These are phyloP conservation scores for Nebria ingens DNA, from an alignment of 1,140 invertebrate species.

Conservation along the genomic window DNA sequence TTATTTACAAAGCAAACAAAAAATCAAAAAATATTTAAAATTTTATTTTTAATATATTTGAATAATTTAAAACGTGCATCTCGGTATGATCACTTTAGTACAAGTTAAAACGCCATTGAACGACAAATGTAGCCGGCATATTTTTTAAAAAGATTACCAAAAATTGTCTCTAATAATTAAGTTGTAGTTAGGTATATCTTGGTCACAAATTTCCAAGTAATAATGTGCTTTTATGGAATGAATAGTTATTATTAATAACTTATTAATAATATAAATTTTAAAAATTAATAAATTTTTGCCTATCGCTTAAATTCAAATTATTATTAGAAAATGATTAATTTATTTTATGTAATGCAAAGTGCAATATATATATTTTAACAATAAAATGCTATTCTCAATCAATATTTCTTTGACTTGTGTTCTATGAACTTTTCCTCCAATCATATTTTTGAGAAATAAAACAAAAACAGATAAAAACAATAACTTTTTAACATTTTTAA, in stretches of 20 bases:
- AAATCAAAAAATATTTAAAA: too few species aligned
- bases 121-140: too few species aligned
- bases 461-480: neutral
- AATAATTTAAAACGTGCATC: neutral
- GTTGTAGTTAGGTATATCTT: conserved; percentile 13
- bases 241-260: neutral
- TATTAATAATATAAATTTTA: neutral
- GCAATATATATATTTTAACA: conserved; percentile 17
- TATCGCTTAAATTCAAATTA: conserved; percentile 4
- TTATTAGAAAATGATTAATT: conserved; percentile 6
- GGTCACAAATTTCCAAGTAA: conserved; percentile 14
- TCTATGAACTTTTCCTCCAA: neutral
- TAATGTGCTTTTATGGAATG: conserved; percentile 16
- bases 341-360: conserved; percentile 19
- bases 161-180: too few species aligned
- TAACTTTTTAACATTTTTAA: too few species aligned
- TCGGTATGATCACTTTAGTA: neutral
- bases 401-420: neutral
- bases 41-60: neutral
- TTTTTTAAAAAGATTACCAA: too few species aligned
- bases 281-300: neutral
- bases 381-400: conserved; percentile 17
- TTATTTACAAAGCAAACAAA: neutral
- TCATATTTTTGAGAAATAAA: too few species aligned
- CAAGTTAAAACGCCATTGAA: neutral